Evolutionary conservation across 2,888 invertebrate genomes (phyloP).

Genomic region (Polyommatus iphigenia): DNA sequence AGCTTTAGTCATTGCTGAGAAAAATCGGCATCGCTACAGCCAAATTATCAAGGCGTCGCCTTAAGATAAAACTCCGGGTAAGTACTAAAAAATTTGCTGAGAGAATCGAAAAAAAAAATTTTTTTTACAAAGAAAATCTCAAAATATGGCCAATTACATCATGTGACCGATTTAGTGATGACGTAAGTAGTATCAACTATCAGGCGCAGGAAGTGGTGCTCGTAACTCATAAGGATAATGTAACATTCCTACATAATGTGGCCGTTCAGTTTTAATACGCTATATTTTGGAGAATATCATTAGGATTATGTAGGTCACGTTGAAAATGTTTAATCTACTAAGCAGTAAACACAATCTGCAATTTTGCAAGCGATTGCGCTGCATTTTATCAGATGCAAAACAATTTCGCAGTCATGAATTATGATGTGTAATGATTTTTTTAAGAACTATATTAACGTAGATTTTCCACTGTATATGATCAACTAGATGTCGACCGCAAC

Average conservation of each 20-base stretch:
- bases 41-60: no score
- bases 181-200: not conserved
- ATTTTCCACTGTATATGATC: not conserved
- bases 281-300: not conserved
- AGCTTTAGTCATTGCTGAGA: no score
- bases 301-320: not conserved
- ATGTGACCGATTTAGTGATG: not conserved
- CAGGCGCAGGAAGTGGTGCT: slow-evolving; percentile 18
- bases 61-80: not conserved
- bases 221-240: not conserved
- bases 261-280: not conserved
- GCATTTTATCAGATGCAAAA: not conserved
- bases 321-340: not conserved
- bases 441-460: not conserved
- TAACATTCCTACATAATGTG: not conserved
- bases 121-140: not conserved
- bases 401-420: not conserved
- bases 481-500: no score
- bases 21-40: no score
- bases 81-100: not conserved
- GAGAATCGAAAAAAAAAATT: not conserved
- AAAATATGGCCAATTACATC: not conserved
- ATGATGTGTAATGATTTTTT: not conserved
- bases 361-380: not conserved
- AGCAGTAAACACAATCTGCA: not conserved